Conservation (phyloP, 2,113 vertebrate genomes). For the Tachysurus vachellii region DNA sequence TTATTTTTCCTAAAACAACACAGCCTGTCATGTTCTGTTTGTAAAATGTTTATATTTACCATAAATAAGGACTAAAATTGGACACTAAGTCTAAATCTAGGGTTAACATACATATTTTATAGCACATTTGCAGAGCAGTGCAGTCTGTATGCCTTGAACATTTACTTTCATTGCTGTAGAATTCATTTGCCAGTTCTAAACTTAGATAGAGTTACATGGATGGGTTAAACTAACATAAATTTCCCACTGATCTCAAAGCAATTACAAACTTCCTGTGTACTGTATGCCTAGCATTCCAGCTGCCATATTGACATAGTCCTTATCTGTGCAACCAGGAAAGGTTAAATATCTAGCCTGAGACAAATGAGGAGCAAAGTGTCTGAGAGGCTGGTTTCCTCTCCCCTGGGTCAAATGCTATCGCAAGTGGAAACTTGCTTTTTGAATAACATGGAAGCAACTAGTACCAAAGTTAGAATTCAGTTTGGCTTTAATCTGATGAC, state of each 20-base stretch:
- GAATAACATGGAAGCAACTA: neutral
- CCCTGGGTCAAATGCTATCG: constrained; percentile 5
- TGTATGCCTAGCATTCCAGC: constrained; percentile 26
- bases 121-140: neutral
- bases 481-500: neutral
- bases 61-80: neutral
- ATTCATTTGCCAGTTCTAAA: neutral
- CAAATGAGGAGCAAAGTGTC: constrained; percentile 29
- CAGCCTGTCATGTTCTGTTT: neutral
- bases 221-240: constrained; percentile 26
- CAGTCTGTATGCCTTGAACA: neutral
- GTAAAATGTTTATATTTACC: neutral
- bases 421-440: too few relatives aligned
- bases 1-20: neutral
- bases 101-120: neutral
- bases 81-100: neutral
- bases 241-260: constrained; percentile 29
- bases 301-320: constrained; percentile 31
- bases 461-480: neutral
- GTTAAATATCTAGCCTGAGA: constrained; percentile 18
- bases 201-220: constrained; percentile 10
- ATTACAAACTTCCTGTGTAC: constrained; percentile 48
- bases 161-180: neutral
- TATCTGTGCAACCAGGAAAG: constrained; percentile 36
- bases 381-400: constrained; percentile 2